Evolutionary conservation across 2,888 invertebrate genomes (phyloP), one percentile per base, ranked within the genome.

Genomic region (Cabera pusaria): DNA sequence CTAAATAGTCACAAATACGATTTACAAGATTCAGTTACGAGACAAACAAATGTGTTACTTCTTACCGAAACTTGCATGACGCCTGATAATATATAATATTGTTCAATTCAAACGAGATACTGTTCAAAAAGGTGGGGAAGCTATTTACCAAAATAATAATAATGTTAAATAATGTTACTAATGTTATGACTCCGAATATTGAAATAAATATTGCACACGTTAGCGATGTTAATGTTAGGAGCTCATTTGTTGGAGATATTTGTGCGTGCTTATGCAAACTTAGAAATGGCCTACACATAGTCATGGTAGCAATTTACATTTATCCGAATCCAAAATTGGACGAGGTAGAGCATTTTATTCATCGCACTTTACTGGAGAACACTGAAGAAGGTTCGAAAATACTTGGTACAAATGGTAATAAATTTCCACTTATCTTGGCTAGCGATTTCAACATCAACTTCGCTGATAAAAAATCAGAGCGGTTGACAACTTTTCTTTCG

Each of bases 111-210:
- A 56, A 49, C 52, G 56, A 52, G 46, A 46, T 44, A 48, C 29
- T 38, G 47, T 56, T 48, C 37, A 32, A 45, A 45, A 31, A 53
- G 57, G 55, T 52, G 52, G 52, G 40, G 51, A 60, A 37, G 57
- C 56, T 43, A 56, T 59, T 48, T 59, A 60, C 45, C 58, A 56
- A 49, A 56, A 59, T 55, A 21, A 9, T 21, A n/a, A n/a, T n/a
- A n/a, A n/a, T n/a, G n/a, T n/a, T n/a, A n/a, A 21, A 21, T 21
- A 4, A 21, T 20, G 20, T 36, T 35, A 54, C 39, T 42, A 56
- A 42, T 50, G 41, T 52, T 41, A 38, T 50, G n/a, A n/a, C n/a
- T n/a, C n/a, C n/a, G n/a, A n/a, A n/a, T n/a, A n/a, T n/a, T n/a
- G n/a, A n/a, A n/a, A n/a, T n/a, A n/a, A n/a, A n/a, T n/a, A n/a